phyloP scores from a whole-genome alignment of 2,797 vertebrate species.

The Syngnathus acus region DNA sequence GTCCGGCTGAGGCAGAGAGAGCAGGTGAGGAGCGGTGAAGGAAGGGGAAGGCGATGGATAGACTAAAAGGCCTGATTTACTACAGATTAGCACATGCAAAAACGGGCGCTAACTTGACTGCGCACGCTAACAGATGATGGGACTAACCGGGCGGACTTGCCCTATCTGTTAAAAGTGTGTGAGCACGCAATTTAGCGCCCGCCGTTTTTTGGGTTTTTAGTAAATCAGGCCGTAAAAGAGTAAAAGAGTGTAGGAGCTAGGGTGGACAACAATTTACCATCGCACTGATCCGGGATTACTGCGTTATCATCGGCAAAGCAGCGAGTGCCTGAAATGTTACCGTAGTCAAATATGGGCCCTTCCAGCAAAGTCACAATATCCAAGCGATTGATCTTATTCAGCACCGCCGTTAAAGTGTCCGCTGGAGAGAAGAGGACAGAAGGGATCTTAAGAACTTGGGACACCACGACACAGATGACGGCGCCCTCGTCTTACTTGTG shows the following conservation, averaged over 20 bases:
- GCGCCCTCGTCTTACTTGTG: conserved; percentile 84
- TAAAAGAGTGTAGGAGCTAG: conserved; percentile 61
- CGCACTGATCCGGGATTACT: conserved; percentile 93
- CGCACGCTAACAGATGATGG: background rate
- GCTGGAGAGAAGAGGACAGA: conserved; percentile 68
- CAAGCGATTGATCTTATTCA: conserved; percentile 99
- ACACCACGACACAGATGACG: too few species aligned
- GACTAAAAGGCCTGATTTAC: conserved; percentile 1
- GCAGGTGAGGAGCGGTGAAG: conserved; percentile 66
- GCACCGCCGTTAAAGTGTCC: conserved; percentile 95
- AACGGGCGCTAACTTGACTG: background rate
- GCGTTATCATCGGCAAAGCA: conserved; percentile 99
- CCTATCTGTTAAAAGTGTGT: background rate
- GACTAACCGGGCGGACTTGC: background rate
- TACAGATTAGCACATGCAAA: background rate
- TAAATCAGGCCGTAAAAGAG: conserved; percentile 3
- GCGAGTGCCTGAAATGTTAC: conserved; percentile 99
- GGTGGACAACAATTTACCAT: conserved; percentile 90
- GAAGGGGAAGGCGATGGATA: conserved; percentile 59
- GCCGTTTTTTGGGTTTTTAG: background rate
- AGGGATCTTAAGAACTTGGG: background rate
- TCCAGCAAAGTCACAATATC: conserved; percentile 99
- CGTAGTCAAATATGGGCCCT: conserved; percentile 99
- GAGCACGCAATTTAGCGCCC: background rate
- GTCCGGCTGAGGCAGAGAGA: conserved; percentile 62